Evolutionary conservation across 1,140 invertebrate genomes (phyloP), one percentile per base, ranked within the genome.

Genomic region (Aphidius ervi): DNA sequence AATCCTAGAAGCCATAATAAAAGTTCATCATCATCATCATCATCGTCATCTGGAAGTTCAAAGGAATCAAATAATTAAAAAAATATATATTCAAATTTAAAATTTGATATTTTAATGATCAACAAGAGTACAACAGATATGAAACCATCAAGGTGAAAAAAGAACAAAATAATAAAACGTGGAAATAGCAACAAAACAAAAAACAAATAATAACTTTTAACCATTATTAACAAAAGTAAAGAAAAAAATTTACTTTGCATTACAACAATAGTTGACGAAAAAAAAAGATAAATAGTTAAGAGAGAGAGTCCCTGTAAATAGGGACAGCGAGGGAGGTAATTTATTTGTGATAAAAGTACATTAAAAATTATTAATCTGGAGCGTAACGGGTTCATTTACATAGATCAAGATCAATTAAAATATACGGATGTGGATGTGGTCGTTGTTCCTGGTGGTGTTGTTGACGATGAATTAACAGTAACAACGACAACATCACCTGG

Each of bases 331-430:
- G 16, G 37, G 41, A 50, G 23, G 4, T 31, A 31, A 31, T 31
- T 31, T 31, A 31, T 31, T 31, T 31, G 23, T 31, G 23, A 31
- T 31, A 31, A 31, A 31, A 31, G 23, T 31, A 3, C 4, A 31
- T 31, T 31, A 10, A 54, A 54, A 37, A 54, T 54, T 41, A 67
- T 70, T 75, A 80, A 76, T 78, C 76, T 78, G 77, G 78, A 80
- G 78, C 72, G 76, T 75, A 72, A 80, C 77, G 76, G 70, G 73
- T 74, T 69, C 64, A 68, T 74, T 65, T 70, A 54, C 64, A 72
- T 78, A 73, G 75, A 79, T 76, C 68, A 79, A 79, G 73, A 78
- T 79, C 75, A 77, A 79, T 68, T 31, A 31, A 31, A 31, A 31
- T 31, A 31, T 31, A 31, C 23, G 23, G 23, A 16, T 16, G 16